These are phyloP conservation scores for Sturnus vulgaris DNA, from an alignment of 2,113 vertebrate species.

Conservation along the genomic window DNA sequence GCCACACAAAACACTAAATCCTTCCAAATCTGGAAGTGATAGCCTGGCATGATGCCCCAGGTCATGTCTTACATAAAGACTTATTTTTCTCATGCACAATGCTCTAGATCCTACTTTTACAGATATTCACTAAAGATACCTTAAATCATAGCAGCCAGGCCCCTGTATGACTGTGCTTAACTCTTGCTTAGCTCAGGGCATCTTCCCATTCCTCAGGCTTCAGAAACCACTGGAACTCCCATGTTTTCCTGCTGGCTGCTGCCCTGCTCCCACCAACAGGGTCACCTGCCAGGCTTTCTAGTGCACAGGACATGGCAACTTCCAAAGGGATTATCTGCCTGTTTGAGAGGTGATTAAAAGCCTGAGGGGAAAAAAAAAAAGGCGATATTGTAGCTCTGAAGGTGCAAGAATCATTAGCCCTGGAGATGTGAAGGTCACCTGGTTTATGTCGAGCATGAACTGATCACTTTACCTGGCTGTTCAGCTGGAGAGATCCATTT, in stretches of 20 bases:
- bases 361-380: neutral
- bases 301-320: too few relatives aligned
- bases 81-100: neutral
- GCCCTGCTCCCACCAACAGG: neutral
- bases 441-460: accelerated
- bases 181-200: neutral
- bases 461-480: neutral
- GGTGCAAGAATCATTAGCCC: neutral
- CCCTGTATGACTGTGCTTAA: neutral
- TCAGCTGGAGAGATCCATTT: neutral
- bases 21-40: neutral
- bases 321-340: neutral
- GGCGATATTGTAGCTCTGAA: neutral
- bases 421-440: neutral
- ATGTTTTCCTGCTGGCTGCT: neutral
- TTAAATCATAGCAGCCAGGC: neutral
- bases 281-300: neutral
- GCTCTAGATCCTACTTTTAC: neutral
- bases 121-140: neutral
- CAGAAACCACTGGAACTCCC: neutral
- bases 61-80: neutral
- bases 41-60: neutral
- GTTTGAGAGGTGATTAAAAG: neutral
- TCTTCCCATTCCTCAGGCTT: neutral
- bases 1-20: neutral